phyloP scores from a whole-genome alignment of 2,797 vertebrate genomes.

The Salarias fasciatus region DNA sequence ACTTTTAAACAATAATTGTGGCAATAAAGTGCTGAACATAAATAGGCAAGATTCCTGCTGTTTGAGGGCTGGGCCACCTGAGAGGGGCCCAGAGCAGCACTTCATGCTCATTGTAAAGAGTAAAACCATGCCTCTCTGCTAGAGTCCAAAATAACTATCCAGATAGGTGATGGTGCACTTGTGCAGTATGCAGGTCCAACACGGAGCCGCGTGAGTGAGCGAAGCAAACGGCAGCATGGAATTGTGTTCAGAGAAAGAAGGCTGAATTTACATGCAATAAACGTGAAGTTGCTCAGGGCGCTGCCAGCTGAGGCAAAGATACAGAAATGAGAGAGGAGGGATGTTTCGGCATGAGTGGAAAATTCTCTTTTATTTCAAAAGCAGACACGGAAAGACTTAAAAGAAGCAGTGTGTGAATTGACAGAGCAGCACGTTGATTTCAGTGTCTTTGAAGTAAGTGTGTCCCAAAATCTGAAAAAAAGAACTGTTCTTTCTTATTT shows the following conservation, averaged over 20 bases:
- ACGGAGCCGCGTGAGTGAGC: constrained; percentile 4
- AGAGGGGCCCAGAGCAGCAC: too few relatives aligned
- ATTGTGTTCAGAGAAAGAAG: background rate
- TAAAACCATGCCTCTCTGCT: too few relatives aligned
- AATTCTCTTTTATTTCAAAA: background rate
- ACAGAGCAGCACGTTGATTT: background rate
- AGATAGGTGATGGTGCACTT: too few relatives aligned
- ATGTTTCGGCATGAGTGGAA: background rate
- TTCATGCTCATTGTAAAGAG: too few relatives aligned
- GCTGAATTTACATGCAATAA: constrained; percentile 5
- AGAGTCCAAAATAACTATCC: too few relatives aligned
- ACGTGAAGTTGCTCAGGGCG: background rate
- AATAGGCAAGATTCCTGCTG: too few relatives aligned
- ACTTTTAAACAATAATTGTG: too few relatives aligned
- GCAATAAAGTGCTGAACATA: too few relatives aligned
- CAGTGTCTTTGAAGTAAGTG: background rate
- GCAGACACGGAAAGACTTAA: too few relatives aligned
- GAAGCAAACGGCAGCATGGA: background rate
- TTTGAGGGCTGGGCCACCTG: too few relatives aligned
- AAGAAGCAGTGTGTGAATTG: too few relatives aligned
- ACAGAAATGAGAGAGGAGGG: constrained; percentile 1
- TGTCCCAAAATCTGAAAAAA: background rate
- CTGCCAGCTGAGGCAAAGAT: background rate
- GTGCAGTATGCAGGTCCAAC: background rate
- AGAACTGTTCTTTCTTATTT: background rate